phyloP scores from a whole-genome alignment of 2,113 vertebrate species.

The Pterocles orientalis region DNA sequence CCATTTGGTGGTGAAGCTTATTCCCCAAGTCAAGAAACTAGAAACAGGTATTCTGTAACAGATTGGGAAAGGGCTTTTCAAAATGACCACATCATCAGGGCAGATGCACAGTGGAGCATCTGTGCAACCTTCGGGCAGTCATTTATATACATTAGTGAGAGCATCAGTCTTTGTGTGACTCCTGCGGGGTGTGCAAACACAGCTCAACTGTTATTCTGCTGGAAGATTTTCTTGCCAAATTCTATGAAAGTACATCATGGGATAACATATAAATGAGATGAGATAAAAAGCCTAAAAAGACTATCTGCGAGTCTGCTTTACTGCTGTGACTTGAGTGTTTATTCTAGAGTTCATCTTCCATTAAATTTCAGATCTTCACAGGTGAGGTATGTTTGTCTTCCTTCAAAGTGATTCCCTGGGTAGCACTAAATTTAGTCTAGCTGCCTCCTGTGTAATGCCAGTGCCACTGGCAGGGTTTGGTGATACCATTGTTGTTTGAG shows the following conservation, averaged over 20 bases:
- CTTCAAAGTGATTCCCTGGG: neutral
- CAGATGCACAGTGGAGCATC: slow-evolving; percentile 28
- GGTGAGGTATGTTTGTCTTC: neutral
- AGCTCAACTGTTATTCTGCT: neutral
- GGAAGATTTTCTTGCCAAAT: slow-evolving; percentile 28
- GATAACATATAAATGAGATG: neutral
- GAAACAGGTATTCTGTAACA: slow-evolving; percentile 45
- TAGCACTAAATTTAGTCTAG: neutral
- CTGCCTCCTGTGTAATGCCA: neutral
- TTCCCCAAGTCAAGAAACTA: slow-evolving; percentile 13
- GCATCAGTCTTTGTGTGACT: neutral
- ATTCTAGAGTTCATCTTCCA: neutral
- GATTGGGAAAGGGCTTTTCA: slow-evolving; percentile 33
- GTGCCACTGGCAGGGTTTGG: neutral
- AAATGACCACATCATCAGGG: slow-evolving; percentile 38
- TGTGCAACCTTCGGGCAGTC: slow-evolving; percentile 48
- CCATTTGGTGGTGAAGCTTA: slow-evolving; percentile 26
- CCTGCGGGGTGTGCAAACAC: neutral
- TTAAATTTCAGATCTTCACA: neutral
- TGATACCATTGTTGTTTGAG: neutral
- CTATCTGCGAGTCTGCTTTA: neutral
- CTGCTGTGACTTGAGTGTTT: neutral
- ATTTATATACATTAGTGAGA: slow-evolving; percentile 57
- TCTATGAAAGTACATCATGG: neutral
- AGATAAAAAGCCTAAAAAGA: neutral